Percentiles rank a stretch among this genome's conserved stretches.
Conservation (phyloP, 2,797 vertebrate genomes). For the Aselliscus stoliczkanus region DNA sequence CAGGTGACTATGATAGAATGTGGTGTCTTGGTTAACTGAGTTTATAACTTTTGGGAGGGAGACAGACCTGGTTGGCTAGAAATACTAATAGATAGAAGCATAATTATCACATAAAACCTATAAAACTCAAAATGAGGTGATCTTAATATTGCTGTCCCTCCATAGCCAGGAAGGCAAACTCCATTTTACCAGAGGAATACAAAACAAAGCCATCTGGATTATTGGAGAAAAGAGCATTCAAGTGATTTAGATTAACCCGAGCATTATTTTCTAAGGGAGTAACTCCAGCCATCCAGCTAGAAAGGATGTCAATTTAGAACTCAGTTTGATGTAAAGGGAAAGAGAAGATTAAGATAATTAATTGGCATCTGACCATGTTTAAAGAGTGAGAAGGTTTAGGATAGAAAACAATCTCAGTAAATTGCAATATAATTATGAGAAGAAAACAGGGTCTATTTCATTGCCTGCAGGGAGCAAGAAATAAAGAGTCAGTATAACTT, state of each 20-base stretch:
- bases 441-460: conserved; percentile 53
- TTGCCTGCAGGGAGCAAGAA: conserved; percentile 62
- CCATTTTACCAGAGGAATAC: conserved; percentile 56
- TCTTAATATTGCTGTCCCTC: conserved; percentile 55
- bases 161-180: conserved; percentile 43
- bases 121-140: conserved; percentile 62
- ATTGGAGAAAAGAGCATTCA: conserved; percentile 59
- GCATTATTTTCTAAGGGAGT: conserved; percentile 64
- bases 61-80: conserved; percentile 59
- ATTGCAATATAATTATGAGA: conserved; percentile 70
- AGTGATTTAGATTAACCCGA: conserved; percentile 58
- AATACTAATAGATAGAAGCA: conserved; percentile 57
- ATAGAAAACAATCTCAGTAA: conserved; percentile 65
- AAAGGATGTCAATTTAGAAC: conserved; percentile 69
- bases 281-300: conserved; percentile 56
- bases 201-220: conserved; percentile 68
- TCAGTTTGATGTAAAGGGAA: conserved; percentile 66
- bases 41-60: conserved; percentile 53
- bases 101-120: conserved; percentile 67
- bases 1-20: conserved; percentile 12
- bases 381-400: conserved; percentile 59
- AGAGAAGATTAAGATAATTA: conserved; percentile 73
- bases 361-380: conserved; percentile 71
- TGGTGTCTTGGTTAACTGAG: conserved; percentile 29
- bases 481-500: conserved; percentile 54